Evolutionary conservation across 2,113 vertebrate species (phyloP), one percentile per base, ranked within the genome.

Genomic region (Actenoides hombroni): DNA sequence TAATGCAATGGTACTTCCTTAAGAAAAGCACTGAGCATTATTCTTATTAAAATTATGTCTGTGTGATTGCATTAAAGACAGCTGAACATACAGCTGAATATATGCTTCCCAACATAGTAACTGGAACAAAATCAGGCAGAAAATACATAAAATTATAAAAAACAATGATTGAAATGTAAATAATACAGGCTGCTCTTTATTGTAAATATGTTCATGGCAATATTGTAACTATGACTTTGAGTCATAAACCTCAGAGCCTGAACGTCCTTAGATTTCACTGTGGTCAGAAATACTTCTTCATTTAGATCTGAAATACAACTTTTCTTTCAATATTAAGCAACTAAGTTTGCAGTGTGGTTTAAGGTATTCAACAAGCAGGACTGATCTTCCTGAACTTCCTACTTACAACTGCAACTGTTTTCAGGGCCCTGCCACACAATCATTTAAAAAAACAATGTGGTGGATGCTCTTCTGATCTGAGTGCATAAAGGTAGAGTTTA

Each of bases 401-500:
- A 8, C 13, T 56, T 73, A n/a, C 9, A 48, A 53, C 1, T 24
- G 18, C 24, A 85, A 6, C 10, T 64, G 5, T 16, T 71, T 86
- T 60, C 11, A 51, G 18, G 54, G 2, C 3, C 11, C 39, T 67
- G 8, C 2, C 2, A 9, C 46, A 46, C 5, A 16, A 6, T 8
- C 6, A 37, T 13, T 54, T 54, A 37, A 73, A 49, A 64, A 60
- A 28, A 16, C 6, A 39, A 26, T 7, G 19, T 29, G 13, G 56
- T n/a, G 5, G 23, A 18, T 61, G 19, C 4, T 67, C 2, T 75
- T 42, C 4, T 31, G 14, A 18, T 83, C 37, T 13, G 2, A 25
- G 15, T 17, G 3, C 0, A 0, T 11, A 53, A 16, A 83, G 16
- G 31, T 11, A 35, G 20, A 64, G 6, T 9, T 6, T 64, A 28